Base-by-base conservation (phyloP, 2,888 invertebrate species). In the Chydorus sphaericus region DNA sequence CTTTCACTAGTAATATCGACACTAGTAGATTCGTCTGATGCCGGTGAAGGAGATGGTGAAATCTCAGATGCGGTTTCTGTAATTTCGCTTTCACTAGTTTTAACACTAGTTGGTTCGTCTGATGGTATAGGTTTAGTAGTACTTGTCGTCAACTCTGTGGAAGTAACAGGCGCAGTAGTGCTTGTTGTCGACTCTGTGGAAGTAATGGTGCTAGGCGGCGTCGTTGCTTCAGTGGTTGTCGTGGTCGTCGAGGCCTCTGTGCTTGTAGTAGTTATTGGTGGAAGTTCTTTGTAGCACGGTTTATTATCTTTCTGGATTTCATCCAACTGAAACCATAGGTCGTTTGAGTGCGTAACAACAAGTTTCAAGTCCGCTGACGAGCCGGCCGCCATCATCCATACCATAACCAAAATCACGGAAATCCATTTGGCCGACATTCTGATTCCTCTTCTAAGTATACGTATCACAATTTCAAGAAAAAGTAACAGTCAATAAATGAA, bases 311-410 rank as follows among this genome's bases (percentile, higher is more conserved):
- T 48, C 8, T 28, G n/a, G 18, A 54, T 53, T 33, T 57, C 54
- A 1, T 57, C 37, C 8, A 57, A 23, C 28, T 57, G 57, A 26
- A 31, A 54, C 33, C 33, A 54, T 18, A 54, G 28, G 29, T 57
- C 57, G 48, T 57, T 57, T 3, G 54, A 39, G 29, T 57, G 57
- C 33, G 53, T 20, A 7, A 57, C 37, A 18, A 39, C 28, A 28
- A 57, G 38, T 16, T 18, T 48, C 44, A 37, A 54, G 7, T 52
- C 44, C 16, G 37, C 38, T 14, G 30, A 11, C 26, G 50, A 23
- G 11, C 20, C 16, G 10, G 11, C 5, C 10, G n/a, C n/a, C n/a
- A n/a, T n/a, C 36, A 33, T 33, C 36, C 36, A 33, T 10, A 33
- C n/a, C n/a, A n/a, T n/a, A n/a, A n/a, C n/a, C n/a, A n/a, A n/a